Percentiles rank a stretch among this genome's conserved stretches.
Evolutionary conservation across 2,888 invertebrate species (phyloP).

Genomic region (Dicyrtomina minuta): DNA sequence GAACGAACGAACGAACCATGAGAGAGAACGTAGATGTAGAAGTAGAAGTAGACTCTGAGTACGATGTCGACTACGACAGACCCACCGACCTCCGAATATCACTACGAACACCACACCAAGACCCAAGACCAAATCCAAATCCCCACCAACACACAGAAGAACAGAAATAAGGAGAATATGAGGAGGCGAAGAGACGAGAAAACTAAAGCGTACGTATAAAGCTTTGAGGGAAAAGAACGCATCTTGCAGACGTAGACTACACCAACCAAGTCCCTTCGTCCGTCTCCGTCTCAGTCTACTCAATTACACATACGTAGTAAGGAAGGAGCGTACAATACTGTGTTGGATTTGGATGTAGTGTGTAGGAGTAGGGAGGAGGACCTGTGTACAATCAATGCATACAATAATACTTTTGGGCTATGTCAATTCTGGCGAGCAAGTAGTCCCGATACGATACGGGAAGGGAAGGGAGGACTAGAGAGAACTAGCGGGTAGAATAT

Average conservation of each 20-base stretch:
- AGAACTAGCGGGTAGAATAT: no score
- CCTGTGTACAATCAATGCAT: no score
- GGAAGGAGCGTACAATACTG: neutral
- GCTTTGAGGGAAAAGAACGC: neutral
- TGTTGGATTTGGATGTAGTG: neutral
- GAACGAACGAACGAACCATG: neutral
- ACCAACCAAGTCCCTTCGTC: no score
- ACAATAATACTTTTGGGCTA: no score
- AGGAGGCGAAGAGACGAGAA: neutral
- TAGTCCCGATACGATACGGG: neutral
- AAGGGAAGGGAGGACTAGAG: neutral
- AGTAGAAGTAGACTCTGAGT: slow-evolving; percentile 19
- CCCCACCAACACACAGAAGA: neutral
- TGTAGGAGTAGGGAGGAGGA: no score
- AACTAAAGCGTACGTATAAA: neutral
- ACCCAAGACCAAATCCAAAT: no score
- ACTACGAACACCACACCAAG: neutral
- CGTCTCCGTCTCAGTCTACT: no score
- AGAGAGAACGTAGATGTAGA: slow-evolving; percentile 19
- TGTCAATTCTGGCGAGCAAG: no score
- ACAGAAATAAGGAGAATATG: neutral
- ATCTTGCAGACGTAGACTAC: no score
- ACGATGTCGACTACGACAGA: neutral
- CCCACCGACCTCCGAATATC: no score
- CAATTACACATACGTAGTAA: neutral